Evolutionary conservation across 1,140 invertebrate species (phyloP), one percentile per base, ranked within the genome.

Genomic region (Holotrichia oblita): DNA sequence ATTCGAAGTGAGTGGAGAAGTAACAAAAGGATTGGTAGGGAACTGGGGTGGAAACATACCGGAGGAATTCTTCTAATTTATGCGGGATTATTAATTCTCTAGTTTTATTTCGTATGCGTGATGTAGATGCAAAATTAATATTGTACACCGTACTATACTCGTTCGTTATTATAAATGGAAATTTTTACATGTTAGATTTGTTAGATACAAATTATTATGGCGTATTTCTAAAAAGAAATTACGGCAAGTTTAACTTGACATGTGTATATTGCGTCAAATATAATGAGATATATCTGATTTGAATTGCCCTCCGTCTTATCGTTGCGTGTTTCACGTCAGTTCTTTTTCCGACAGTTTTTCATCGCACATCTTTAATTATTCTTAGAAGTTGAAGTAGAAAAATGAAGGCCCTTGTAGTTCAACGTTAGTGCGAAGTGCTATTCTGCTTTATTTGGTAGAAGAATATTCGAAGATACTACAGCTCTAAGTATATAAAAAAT

Each of bases 61-160:
- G 27, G 27, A n/a, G 10, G 44, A 48, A 55, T 55, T 55, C n/a
- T 55, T 55, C 14, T 55, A 55, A 55, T 55, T 55, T 55, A 55
- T 55, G 17, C 48, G n/a, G 14, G 48, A 17, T 17, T 55, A 55
- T 55, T 55, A 55, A 55, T 55, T 55, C n/a, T 55, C 48, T 55
- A 55, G 48, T 55, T 55, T 55, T 55, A 55, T 55, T 55, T 7
- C 48, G n/a, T 55, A 55, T 17, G 12, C 48, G 48, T 55, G 48
- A 55, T 55, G 17, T 55, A 55, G 12, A 55, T 55, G 48, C 17
- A 55, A 55, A 55, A 17, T 7, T 7, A 55, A 17, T 17, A 55
- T 55, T 55, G 48, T 55, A 34, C 27, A 34, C 2, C 27, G 4
- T 34, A 34, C 27, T 48, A 55, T 55, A 55, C 3, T 17, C 48